phyloP scores from a whole-genome alignment of 2,888 invertebrate species.

The Ferrisia virgata region DNA sequence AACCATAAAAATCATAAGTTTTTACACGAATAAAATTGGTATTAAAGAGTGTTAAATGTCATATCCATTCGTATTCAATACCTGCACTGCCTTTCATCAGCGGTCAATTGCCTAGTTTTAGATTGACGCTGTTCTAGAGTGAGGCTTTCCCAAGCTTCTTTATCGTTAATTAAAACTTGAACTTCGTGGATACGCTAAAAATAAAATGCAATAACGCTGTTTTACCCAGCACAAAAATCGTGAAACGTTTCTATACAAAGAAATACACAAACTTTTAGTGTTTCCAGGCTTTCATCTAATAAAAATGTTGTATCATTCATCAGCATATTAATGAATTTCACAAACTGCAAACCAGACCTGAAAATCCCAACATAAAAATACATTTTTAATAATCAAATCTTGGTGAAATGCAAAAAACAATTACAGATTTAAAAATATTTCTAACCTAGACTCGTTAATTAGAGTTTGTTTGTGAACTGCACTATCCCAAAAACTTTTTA shows the following conservation, averaged over 20 bases:
- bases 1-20: background rate
- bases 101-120: slow-evolving; percentile 72
- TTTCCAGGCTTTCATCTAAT: slow-evolving; percentile 91
- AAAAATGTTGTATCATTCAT: slow-evolving; percentile 98
- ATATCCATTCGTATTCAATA: too few relatives aligned
- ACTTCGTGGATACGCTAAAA: slow-evolving; percentile 63
- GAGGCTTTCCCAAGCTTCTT: slow-evolving; percentile 65
- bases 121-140: slow-evolving; percentile 69
- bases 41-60: too few relatives aligned
- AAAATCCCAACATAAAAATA: slow-evolving; percentile 46
- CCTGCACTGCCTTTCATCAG: slow-evolving; percentile 80
- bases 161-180: slow-evolving; percentile 77
- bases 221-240: background rate
- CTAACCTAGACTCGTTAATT: slow-evolving; percentile 75
- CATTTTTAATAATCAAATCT: background rate
- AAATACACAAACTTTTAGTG: slow-evolving; percentile 61
- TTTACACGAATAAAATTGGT: background rate
- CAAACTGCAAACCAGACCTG: slow-evolving; percentile 85
- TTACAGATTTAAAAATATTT: background rate
- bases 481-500: slow-evolving; percentile 94
- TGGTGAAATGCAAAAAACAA: background rate
- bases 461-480: slow-evolving; percentile 82
- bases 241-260: background rate
- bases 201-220: too few relatives aligned
- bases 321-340: slow-evolving; percentile 94